Percentiles rank a stretch among this genome's conserved stretches.
These are phyloP conservation scores for Pseudolaguvia tuberculata DNA, from an alignment of 2,113 vertebrate species.

Conservation along the genomic window DNA sequence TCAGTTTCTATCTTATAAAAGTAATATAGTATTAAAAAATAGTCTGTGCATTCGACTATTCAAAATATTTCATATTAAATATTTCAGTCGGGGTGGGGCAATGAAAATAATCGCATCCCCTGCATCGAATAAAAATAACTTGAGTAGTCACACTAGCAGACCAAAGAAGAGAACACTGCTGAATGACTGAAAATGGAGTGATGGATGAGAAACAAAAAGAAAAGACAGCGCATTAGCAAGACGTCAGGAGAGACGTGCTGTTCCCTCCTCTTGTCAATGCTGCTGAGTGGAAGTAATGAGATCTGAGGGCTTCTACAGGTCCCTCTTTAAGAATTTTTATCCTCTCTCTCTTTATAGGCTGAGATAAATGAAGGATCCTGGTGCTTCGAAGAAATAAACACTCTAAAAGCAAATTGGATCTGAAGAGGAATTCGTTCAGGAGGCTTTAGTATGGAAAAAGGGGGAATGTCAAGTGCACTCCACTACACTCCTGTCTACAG, in stretches of 20 bases:
- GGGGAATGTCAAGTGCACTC: not conserved
- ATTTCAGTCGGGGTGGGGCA: no score
- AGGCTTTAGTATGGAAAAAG: not conserved
- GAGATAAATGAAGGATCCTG: conserved; percentile 25
- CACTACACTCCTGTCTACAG: conserved; percentile 4
- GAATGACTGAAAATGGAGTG: conserved; percentile 18
- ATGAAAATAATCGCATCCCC: not conserved
- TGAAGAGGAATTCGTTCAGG: conserved; percentile 24
- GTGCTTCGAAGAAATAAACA: conserved; percentile 25
- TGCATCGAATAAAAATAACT: not conserved
- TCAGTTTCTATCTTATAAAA: no score
- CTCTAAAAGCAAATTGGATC: conserved; percentile 26
- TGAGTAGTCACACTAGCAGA: not conserved
- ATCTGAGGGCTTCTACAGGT: conserved; percentile 22
- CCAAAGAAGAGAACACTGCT: conserved; percentile 5
- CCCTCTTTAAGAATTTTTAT: conserved; percentile 18
- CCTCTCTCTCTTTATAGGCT: conserved; percentile 15
- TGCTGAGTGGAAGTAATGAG: conserved; percentile 28
- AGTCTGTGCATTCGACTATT: no score
- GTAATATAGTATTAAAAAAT: no score
- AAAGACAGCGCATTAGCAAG: conserved; percentile 11
- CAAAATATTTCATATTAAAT: no score
- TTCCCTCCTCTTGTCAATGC: conserved; percentile 15
- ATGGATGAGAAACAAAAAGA: conserved; percentile 12
- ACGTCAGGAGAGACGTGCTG: conserved; percentile 12